Percentiles rank a stretch among this genome's conserved stretches.
Conservation (phyloP, 2,888 invertebrate species). For the Platycnemis pennipes region DNA sequence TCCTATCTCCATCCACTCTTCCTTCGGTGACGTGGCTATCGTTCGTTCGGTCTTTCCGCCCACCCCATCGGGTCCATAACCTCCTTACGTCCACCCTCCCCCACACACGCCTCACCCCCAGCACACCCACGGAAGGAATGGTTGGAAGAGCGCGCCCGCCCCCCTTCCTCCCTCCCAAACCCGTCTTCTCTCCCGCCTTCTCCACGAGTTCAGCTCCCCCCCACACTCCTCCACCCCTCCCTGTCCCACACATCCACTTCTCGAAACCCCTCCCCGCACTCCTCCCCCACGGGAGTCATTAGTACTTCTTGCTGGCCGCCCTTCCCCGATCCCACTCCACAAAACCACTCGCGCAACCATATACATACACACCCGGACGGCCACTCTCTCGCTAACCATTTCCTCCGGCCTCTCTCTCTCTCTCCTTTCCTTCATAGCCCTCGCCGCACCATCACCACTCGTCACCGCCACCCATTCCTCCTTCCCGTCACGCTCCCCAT, state of each 20-base stretch:
- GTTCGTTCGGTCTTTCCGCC: background rate
- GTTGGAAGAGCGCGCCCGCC: background rate
- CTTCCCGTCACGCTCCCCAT: background rate
- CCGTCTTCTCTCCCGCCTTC: background rate
- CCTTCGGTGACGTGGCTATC: conserved; percentile 8
- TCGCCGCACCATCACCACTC: background rate
- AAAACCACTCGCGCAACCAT: background rate
- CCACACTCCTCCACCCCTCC: background rate
- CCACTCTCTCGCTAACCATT: background rate
- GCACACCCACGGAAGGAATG: background rate
- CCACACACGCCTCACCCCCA: background rate
- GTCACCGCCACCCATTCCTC: background rate
- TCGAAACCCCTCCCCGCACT: background rate
- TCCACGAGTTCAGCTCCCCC: background rate
- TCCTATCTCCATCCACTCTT: background rate
- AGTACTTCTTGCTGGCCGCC: conserved; percentile 9
- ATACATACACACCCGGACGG: background rate
- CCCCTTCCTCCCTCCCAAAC: background rate
- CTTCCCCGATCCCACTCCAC: background rate
- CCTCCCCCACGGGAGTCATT: conserved; percentile 24
- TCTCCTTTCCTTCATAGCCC: background rate
- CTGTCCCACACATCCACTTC: background rate
- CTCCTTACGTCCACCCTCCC: conserved; percentile 29
- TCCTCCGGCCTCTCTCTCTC: background rate
- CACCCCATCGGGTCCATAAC: conserved; percentile 36